Base-by-base conservation (phyloP, 1,140 invertebrate genomes). In the Trinorchestia longiramus region DNA sequence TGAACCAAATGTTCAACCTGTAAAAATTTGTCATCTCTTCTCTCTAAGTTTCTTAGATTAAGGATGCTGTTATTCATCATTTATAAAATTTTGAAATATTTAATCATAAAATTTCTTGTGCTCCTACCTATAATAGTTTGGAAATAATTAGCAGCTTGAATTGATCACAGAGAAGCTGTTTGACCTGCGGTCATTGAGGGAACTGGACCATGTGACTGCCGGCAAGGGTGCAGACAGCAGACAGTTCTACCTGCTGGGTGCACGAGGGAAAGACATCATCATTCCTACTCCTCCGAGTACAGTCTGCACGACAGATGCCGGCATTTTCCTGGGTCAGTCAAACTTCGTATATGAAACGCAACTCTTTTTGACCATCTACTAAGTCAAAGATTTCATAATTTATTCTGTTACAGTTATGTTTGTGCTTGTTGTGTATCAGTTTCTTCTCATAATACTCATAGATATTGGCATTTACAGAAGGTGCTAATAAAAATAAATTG, bases 271-370 rank as follows among this genome's bases (percentile, higher is more conserved):
- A 11, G 92, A 94, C 41, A 23, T 45, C 43, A 47, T 94, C 43
- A 44, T 94, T n/a, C 44, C 41, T 94, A 36, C 92, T n/a, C 92
- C 92, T 47, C 92, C 92, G 28, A 94, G 92, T 44, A 94, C 92
- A 45, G 92, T 94, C 17, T 94, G 92, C 92, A 94, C 43, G 19
- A 53, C 47, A 8, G 47, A 53, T 53, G 47, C 47, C 19, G 47
- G 47, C 19, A 6, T 53, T 8, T 53, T 53, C 19, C 47, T 53
- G 6, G 47, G 47, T 53, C 47, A 53, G 47, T 53, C 47, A 6
- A 53, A 53, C 47, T 53, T 53, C 47, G 6, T 19, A 53, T 53
- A 53, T 53, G 47, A 8, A 53, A 53, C 19, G 19, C 19, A 53
- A 53, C 47, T 53, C 47, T 53, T n/a, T n/a, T n/a, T n/a, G n/a